phyloP scores from a whole-genome alignment of 2,888 invertebrate genomes.

The Xestobium rufovillosum region DNA sequence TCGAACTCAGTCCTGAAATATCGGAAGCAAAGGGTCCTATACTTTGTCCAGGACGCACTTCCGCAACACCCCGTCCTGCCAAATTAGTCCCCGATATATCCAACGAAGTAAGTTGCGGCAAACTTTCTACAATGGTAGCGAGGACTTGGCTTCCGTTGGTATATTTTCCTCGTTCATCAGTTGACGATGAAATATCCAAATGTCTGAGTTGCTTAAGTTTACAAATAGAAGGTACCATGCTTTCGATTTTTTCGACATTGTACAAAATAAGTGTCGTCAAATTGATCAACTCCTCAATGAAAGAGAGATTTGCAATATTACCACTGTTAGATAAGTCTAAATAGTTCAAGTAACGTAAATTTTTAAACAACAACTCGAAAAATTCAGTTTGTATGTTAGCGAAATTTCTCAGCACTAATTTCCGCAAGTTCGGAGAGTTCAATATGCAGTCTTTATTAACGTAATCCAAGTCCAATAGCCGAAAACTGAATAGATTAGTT shows the following conservation, averaged over 20 bases:
- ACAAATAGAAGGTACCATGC: constrained; percentile 55
- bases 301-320: constrained; percentile 57
- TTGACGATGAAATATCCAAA: constrained; percentile 78
- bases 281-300: constrained; percentile 57
- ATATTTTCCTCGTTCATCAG: constrained; percentile 62
- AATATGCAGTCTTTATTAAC: constrained; percentile 47
- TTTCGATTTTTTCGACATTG: constrained; percentile 64
- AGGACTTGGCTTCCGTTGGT: constrained; percentile 67
- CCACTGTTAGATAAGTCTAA: constrained; percentile 65
- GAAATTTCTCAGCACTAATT: constrained; percentile 52
- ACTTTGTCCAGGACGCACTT: constrained; percentile 39
- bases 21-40: constrained; percentile 53
- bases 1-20: constrained; percentile 77
- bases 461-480: constrained; percentile 31
- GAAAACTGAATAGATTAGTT: constrained; percentile 25
- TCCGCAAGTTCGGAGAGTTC: constrained; percentile 51
- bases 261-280: constrained; percentile 71
- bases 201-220: constrained; percentile 54
- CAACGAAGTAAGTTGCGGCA: constrained; percentile 71
- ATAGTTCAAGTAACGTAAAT: constrained; percentile 55
- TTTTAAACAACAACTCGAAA: constrained; percentile 50
- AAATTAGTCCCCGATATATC: constrained; percentile 96
- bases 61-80: constrained; percentile 74
- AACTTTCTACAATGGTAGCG: constrained; percentile 59
- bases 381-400: constrained; percentile 46